Base-by-base conservation (phyloP, 2,113 vertebrate genomes). In the Prionailurus bengalensis region DNA sequence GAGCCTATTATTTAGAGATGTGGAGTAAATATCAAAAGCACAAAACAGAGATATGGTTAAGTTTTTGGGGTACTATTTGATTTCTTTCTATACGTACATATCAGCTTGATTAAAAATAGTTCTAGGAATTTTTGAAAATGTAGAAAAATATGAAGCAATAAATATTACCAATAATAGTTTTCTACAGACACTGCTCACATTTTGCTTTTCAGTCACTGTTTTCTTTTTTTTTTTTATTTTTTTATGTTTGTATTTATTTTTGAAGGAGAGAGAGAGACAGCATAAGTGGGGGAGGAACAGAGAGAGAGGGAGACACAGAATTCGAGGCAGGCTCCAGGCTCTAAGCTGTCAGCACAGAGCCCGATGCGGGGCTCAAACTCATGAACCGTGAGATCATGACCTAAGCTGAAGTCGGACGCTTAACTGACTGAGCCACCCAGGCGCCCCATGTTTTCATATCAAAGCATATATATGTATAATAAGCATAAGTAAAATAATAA, bases 61-160 rank as follows among this genome's bases (percentile, higher is more conserved):
- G 4, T 65, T 66, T 58, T 74, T 36, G 74, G 45, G 74, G 14
- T 58, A 73, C 7, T 58, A 48, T 48, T 87, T 81, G 23, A 65
- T 86, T 61, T 81, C 29, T 82, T 87, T 74, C 19, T 58, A 19
- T 91, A 80, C 27, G 10, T 33, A 25, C 14, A 76, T 61, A 85
- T n/a, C 39, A 63, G 51, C 45, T 94, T 95, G 16, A 88, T 68
- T 79, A 84, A 94, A 90, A 53, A 36, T 58, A 45, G 71, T 79
- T 83, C 23, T 66, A 42, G 33, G 45, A 80, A 55, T 31, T 89
- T 73, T 89, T 19, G 27, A 95, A 95, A 81, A 85, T 84, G 84
- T 2, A 65, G 36, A 79, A 90, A 78, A 51, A 66, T 80, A 70
- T 12, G 53, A 51, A 73, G 15, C 23, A 51, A 94, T 66, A 63